Conservation (phyloP, 1,140 invertebrate genomes). For the Alviniconcha marisindica region DNA sequence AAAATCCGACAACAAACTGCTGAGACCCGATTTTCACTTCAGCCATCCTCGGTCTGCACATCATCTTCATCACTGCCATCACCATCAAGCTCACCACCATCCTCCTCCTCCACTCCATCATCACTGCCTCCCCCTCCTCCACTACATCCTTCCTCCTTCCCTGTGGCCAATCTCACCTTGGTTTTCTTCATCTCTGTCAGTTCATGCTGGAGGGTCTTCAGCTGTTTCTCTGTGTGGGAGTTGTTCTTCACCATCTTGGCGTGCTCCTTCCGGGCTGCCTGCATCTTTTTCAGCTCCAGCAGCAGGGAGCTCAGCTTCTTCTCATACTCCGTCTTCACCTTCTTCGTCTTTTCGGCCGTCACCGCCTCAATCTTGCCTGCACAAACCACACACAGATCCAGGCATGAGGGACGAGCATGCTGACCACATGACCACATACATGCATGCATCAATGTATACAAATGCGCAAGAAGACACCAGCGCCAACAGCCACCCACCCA, state of each 20-base stretch:
- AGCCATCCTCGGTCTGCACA: too few relatives aligned
- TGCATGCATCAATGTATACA: too few relatives aligned
- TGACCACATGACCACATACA: not conserved
- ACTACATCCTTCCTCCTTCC: not conserved
- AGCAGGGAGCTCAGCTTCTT: slow-evolving; percentile 89
- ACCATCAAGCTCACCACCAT: too few relatives aligned
- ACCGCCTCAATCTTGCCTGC: slow-evolving; percentile 25
- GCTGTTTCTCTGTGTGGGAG: slow-evolving; percentile 88
- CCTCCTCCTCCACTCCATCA: not conserved
- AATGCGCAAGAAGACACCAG: too few relatives aligned
- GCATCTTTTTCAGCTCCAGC: slow-evolving; percentile 90
- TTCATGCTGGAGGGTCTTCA: slow-evolving; percentile 87
- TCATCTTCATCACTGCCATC: too few relatives aligned
- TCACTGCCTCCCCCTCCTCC: not conserved
- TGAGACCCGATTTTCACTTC: too few relatives aligned
- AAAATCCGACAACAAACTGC: too few relatives aligned
- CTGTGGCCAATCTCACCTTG: slow-evolving; percentile 79
- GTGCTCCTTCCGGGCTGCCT: slow-evolving; percentile 94
- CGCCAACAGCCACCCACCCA: too few relatives aligned
- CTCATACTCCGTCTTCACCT: slow-evolving; percentile 94
- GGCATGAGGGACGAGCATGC: not conserved
- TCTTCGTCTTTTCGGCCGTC: slow-evolving; percentile 85
- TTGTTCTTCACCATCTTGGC: slow-evolving; percentile 88
- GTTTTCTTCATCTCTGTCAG: slow-evolving; percentile 91
- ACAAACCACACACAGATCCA: too few relatives aligned